These are phyloP conservation scores for Sarcophaga peregrina DNA, from an alignment of 1,140 invertebrate genomes.

Conservation along the genomic window DNA sequence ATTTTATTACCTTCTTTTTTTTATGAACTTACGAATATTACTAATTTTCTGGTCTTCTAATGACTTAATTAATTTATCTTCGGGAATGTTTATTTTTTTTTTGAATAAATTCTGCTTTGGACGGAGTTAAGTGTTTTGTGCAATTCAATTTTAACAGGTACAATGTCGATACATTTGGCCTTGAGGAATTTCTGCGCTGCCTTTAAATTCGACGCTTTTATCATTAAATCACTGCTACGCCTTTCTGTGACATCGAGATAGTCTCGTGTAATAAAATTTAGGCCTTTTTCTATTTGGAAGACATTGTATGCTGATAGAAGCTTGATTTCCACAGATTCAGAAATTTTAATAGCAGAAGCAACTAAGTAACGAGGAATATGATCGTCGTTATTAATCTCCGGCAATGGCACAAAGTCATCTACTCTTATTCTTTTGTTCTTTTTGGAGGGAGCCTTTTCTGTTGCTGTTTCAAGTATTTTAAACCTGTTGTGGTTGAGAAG, in stretches of 20 bases:
- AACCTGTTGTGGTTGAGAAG: too few species aligned
- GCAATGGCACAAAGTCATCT: too few species aligned
- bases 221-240: slow-evolving; percentile 2
- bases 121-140: neutral
- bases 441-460: too few species aligned
- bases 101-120: neutral
- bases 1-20: neutral
- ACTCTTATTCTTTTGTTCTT: too few species aligned
- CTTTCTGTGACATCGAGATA: neutral
- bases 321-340: neutral
- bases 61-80: too few species aligned
- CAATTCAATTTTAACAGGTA: neutral
- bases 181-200: too few species aligned
- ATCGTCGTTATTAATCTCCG: neutral
- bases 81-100: too few species aligned
- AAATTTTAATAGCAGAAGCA: neutral
- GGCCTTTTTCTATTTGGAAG: too few species aligned
- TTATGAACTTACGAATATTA: neutral
- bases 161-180: slow-evolving; percentile 12
- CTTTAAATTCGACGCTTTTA: too few species aligned
- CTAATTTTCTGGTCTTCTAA: too few species aligned
- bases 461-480: too few species aligned
- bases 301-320: neutral
- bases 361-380: neutral
- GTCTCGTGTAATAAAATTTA: neutral